These are phyloP conservation scores for Apamea anceps DNA, from an alignment of 2,888 invertebrate genomes.

Conservation along the genomic window DNA sequence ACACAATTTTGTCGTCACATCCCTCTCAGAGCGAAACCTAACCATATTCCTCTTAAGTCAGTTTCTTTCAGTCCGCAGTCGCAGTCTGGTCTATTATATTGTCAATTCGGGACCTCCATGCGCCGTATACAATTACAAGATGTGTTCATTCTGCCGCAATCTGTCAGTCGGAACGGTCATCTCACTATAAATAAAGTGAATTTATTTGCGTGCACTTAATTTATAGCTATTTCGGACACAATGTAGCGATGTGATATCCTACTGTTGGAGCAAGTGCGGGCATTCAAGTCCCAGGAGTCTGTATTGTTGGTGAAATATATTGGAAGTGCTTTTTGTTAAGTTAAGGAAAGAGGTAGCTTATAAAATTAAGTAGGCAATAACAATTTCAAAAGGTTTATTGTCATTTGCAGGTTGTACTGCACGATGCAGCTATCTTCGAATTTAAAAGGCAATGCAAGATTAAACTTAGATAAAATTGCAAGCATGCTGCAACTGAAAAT, in stretches of 20 bases:
- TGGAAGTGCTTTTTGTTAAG: constrained; percentile 46
- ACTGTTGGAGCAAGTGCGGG: constrained; percentile 62
- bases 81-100: constrained; percentile 82
- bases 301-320: constrained; percentile 57
- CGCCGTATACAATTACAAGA: constrained; percentile 86
- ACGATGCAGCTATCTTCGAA: constrained; percentile 23
- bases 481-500: not conserved
- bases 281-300: constrained; percentile 45
- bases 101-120: constrained; percentile 85
- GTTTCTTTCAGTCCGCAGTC: constrained; percentile 61
- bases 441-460: constrained; percentile 29
- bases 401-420: constrained; percentile 20
- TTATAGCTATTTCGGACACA: constrained; percentile 87
- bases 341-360: constrained; percentile 29
- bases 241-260: constrained; percentile 76
- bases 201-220: constrained; percentile 85
- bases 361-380: constrained; percentile 41
- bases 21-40: constrained; percentile 42
- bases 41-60: constrained; percentile 44
- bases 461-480: not conserved
- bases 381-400: constrained; percentile 31
- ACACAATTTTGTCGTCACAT: constrained; percentile 16
- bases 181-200: constrained; percentile 83
- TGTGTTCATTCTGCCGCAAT: constrained; percentile 87
- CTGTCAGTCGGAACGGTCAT: constrained; percentile 79